Evolutionary conservation across 37 sponge, comb jelly and placozoan genomes (phyloP).

Genomic region (Axinella damicornis): DNA sequence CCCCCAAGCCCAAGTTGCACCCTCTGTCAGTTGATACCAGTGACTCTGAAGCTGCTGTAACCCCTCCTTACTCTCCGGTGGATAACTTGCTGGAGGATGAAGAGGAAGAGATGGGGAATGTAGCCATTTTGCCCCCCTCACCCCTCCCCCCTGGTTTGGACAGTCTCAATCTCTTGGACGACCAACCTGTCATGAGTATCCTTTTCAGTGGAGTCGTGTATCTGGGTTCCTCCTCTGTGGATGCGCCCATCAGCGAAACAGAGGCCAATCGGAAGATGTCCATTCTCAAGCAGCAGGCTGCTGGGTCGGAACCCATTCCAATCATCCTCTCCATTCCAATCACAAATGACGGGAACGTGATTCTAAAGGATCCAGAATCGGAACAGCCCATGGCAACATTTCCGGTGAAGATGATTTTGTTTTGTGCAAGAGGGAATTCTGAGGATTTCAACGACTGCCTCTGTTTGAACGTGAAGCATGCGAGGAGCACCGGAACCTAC

Average conservation of each 20-base stretch:
- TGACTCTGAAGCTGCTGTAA: constrained; percentile 31
- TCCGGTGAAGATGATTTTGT: constrained; percentile 67
- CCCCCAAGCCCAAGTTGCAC: constrained; percentile 11
- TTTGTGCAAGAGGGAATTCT: constrained; percentile 84
- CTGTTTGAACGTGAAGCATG: constrained; percentile 76
- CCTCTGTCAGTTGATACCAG: constrained; percentile 31
- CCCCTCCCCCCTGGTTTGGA: neutral
- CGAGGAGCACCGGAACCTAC: constrained; percentile 64
- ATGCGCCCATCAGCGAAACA: constrained; percentile 86
- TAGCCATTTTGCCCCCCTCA: neutral
- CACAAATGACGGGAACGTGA: constrained; percentile 60
- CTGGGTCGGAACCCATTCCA: constrained; percentile 52
- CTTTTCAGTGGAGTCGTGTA: constrained; percentile 67
- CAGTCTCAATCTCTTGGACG: neutral
- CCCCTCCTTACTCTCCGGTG: constrained; percentile 7
- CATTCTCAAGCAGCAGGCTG: constrained; percentile 70
- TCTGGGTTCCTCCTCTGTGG: constrained; percentile 87
- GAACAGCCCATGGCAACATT: constrained; percentile 54
- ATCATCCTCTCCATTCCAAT: constrained; percentile 71
- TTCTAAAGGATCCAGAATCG: constrained; percentile 67
- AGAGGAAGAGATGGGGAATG: constrained; percentile 1
- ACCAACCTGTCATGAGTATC: constrained; percentile 30
- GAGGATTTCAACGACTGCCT: constrained; percentile 78
- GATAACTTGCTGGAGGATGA: constrained; percentile 1
- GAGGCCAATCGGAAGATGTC: constrained; percentile 86